Evolutionary conservation across 2,888 invertebrate species (phyloP), one percentile per base, ranked within the genome.

Genomic region (Melanargia galathea): DNA sequence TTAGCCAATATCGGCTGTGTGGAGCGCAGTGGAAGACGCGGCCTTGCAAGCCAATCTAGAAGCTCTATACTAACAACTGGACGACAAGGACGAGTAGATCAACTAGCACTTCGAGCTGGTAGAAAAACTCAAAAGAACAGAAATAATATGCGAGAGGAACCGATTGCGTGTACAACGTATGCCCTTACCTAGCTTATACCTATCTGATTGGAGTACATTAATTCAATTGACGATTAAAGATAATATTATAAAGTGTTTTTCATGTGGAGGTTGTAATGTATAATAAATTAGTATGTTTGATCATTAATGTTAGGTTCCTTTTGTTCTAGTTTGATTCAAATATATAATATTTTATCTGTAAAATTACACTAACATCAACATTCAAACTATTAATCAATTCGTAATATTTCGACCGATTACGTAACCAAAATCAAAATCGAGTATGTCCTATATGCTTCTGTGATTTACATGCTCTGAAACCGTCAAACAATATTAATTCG

Each of bases 91-190:
- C 24, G 0, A 20, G 1, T 46, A 11, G 2, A 24, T 99, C 80
- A 99, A 99, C 88, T 97, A 98, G 81, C 98, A 98, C 82, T 97
- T 98, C 66, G 99, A 99, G 86, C 95, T 97, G 11, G 6, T 24
- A 99, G 90, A 98, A 98, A 82, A 30, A 30, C 8, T 93, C 99
- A 71, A 98, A 99, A 87, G 98, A 99, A 73, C 99, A 99, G n/a
- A n/a, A 91, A 97, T 99, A 93, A 92, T 98, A 87, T 99, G 80
- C 99, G 99, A 83, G 99, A 99, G 81, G 97, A 97, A 79, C 93
- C 97, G 63, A 96, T 95, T 79, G 95, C 95, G 16, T 94, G 95
- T 83, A 95, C 96, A 40, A 90, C 90, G 92, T 92, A 70, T 48
- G 54, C 38, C 54, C 54, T 54, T 54, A 38, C 13, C 22, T 54